Percentiles rank a stretch among this genome's conserved stretches.
Conservation (phyloP, 1,140 invertebrate species). For the Psix sp. region DNA sequence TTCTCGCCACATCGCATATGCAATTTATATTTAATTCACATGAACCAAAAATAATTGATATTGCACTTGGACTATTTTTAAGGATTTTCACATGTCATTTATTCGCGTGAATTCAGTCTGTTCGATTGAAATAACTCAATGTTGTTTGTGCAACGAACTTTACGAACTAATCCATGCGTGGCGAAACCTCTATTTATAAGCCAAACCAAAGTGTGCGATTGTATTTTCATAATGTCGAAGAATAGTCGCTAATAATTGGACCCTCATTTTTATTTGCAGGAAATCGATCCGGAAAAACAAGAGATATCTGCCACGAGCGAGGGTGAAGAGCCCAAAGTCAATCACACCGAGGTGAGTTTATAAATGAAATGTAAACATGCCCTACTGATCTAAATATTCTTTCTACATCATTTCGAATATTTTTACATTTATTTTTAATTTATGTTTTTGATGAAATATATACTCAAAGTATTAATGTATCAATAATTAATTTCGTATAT, state of each 20-base stretch:
- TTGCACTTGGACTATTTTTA: slow-evolving; percentile 56
- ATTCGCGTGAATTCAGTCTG: slow-evolving; percentile 36
- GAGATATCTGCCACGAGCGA: slow-evolving; percentile 74
- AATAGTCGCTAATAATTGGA: not conserved
- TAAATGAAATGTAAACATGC: slow-evolving; percentile 37
- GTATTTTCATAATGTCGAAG: slow-evolving; percentile 3
- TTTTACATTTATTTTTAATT: too few relatives aligned
- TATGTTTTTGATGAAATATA: too few relatives aligned
- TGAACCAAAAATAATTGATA: slow-evolving; percentile 54
- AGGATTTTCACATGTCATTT: slow-evolving; percentile 48
- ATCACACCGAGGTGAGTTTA: slow-evolving; percentile 78
- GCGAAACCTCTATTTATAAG: slow-evolving; percentile 34
- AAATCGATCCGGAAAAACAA: slow-evolving; percentile 81
- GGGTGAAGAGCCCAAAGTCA: slow-evolving; percentile 77
- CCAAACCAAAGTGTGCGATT: slow-evolving; percentile 2
- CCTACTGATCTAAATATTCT: slow-evolving; percentile 29
- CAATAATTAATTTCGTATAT: too few relatives aligned
- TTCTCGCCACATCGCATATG: slow-evolving; percentile 11
- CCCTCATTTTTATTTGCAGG: slow-evolving; percentile 72
- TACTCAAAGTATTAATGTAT: too few relatives aligned
- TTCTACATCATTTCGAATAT: not conserved
- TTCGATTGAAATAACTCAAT: slow-evolving; percentile 57
- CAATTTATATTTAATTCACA: slow-evolving; percentile 22
- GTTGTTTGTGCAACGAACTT: slow-evolving; percentile 50
- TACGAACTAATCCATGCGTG: slow-evolving; percentile 22